Percentiles rank a stretch among this genome's conserved stretches.
These are phyloP conservation scores for Ooceraea biroi DNA, from an alignment of 1,140 invertebrate genomes.

Conservation along the genomic window DNA sequence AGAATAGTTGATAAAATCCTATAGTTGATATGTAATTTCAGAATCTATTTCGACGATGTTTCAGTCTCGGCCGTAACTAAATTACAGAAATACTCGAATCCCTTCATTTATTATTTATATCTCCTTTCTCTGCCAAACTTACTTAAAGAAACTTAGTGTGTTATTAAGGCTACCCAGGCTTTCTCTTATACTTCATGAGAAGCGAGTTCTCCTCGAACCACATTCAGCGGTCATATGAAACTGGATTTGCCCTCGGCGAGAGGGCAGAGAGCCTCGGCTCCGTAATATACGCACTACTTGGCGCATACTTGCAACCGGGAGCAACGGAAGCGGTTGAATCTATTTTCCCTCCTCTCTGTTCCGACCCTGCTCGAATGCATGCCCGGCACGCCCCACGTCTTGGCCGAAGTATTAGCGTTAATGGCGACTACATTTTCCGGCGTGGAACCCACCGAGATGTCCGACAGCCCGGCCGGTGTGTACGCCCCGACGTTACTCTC, in stretches of 20 bases:
- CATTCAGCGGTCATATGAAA: slow-evolving; percentile 48
- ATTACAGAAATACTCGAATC: no score
- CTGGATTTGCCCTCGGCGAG: slow-evolving; percentile 44
- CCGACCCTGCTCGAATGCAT: slow-evolving; percentile 10
- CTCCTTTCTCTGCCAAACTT: slow-evolving; percentile 2
- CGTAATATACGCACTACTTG: slow-evolving; percentile 55
- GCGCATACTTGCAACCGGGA: slow-evolving; percentile 38
- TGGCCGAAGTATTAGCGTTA: slow-evolving; percentile 69
- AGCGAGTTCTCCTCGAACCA: slow-evolving; percentile 31
- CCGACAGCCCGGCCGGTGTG: slow-evolving; percentile 43
- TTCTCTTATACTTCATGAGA: neutral
- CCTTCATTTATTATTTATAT: slow-evolving; percentile 5
- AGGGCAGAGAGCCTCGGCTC: slow-evolving; percentile 28
- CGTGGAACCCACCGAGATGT: slow-evolving; percentile 40
- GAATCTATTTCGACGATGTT: neutral
- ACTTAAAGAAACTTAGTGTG: neutral
- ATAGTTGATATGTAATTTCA: neutral
- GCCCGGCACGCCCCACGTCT: slow-evolving; percentile 62
- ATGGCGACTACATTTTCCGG: slow-evolving; percentile 71
- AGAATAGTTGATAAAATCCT: neutral
- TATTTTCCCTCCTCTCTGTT: neutral
- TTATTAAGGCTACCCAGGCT: slow-evolving; percentile 12
- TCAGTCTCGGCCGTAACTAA: neutral
- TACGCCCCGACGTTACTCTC: slow-evolving; percentile 62
- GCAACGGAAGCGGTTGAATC: slow-evolving; percentile 35